Evolutionary conservation across 2,888 invertebrate genomes (phyloP).

Genomic region (Belgica antarctica): DNA sequence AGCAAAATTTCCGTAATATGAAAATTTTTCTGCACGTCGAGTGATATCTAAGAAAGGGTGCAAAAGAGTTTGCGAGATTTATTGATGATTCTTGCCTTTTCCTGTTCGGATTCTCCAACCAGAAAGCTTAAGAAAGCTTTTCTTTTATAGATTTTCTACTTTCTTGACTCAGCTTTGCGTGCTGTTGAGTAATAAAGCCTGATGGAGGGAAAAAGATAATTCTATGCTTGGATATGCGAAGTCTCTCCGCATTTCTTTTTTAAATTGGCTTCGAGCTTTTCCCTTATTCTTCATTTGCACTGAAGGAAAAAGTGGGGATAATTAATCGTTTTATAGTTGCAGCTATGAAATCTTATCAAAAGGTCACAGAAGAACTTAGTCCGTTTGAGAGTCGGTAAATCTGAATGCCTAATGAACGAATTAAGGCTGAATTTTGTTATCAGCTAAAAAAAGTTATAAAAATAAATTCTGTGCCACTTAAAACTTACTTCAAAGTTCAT

Average conservation of each 20-base stretch:
- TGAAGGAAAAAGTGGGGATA: slow-evolving; percentile 6
- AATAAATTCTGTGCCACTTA: background rate
- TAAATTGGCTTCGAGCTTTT: background rate
- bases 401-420: background rate
- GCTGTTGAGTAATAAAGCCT: background rate
- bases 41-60: background rate
- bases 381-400: background rate
- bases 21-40: too few species aligned
- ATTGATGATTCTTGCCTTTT: slow-evolving; percentile 26
- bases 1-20: too few species aligned
- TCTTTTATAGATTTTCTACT: slow-evolving; percentile 13
- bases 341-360: background rate
- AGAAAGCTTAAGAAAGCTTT: background rate
- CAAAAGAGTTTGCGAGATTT: background rate
- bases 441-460: too few species aligned
- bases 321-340: slow-evolving; percentile 6
- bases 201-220: slow-evolving; percentile 22
- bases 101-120: slow-evolving; percentile 15
- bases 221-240: slow-evolving; percentile 7
- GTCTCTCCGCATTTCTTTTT: background rate
- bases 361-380: background rate
- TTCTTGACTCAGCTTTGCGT: too few species aligned
- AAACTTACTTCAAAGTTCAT: background rate
- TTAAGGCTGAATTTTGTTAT: background rate
- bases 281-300: background rate